A percentile compares a stretch with the other conserved stretches of the same genome.
phyloP scores from a whole-genome alignment of 1,140 invertebrate species.

The Bombyx mandarina region DNA sequence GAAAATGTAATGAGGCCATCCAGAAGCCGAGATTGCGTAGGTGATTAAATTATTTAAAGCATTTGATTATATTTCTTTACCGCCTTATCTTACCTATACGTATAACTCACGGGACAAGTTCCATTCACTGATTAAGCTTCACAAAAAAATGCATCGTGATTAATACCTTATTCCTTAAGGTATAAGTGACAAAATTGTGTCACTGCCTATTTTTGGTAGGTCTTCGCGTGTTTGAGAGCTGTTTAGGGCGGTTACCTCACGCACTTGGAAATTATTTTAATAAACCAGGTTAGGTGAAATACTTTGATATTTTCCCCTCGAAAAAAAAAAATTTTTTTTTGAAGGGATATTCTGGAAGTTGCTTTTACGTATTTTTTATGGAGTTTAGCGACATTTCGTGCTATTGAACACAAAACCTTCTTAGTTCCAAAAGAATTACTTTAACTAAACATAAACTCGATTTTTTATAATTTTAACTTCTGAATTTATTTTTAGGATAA shows the following conservation, averaged over 20 bases:
- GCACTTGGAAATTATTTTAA: slow-evolving; percentile 67
- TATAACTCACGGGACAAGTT: slow-evolving; percentile 46
- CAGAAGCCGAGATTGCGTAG: slow-evolving; percentile 1
- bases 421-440: no score
- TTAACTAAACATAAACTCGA: no score
- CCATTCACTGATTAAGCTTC: slow-evolving; percentile 37
- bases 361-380: slow-evolving; percentile 13
- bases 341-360: slow-evolving; percentile 18
- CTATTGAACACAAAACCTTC: no score
- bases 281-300: slow-evolving; percentile 56
- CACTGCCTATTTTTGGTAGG: no score
- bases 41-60: slow-evolving; percentile 6
- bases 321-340: slow-evolving; percentile 12
- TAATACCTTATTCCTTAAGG: neutral
- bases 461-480: no score
- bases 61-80: slow-evolving; percentile 44
- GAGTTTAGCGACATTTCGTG: no score
- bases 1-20: slow-evolving; percentile 3
- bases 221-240: slow-evolving; percentile 43
- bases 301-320: slow-evolving; percentile 47
- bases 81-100: slow-evolving; percentile 46
- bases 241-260: slow-evolving; percentile 46
- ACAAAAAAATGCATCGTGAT: slow-evolving; percentile 6
- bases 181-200: neutral
- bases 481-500: no score